phyloP scores from a whole-genome alignment of 2,888 invertebrate genomes.

The Dicranocentrus wangi region DNA sequence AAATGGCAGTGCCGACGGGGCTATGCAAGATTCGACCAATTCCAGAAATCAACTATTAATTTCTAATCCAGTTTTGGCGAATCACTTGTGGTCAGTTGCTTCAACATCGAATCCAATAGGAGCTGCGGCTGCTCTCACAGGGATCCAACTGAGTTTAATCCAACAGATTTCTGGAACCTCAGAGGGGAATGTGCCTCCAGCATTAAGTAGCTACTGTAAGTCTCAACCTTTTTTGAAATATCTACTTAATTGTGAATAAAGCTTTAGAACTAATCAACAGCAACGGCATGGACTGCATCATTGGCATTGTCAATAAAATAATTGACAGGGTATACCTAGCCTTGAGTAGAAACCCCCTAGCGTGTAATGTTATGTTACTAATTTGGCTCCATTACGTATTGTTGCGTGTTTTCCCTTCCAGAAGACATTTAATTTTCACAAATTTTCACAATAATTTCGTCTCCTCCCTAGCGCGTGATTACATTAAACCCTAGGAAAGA shows the following conservation, averaged over 20 bases:
- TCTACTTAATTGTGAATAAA: no score
- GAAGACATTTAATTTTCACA: no score
- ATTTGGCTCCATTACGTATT: no score
- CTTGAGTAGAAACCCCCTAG: no score
- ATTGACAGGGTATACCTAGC: no score
- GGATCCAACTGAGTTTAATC: conserved; percentile 70
- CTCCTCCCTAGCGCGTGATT: conserved; percentile 24
- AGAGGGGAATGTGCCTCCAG: conserved; percentile 59
- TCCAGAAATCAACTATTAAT: background rate
- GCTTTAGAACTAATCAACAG: no score
- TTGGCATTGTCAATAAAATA: no score
- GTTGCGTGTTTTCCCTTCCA: no score
- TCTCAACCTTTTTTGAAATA: no score
- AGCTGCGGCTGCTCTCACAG: conserved; percentile 40
- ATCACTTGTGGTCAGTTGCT: conserved; percentile 35
- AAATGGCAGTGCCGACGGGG: background rate
- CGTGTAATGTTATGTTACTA: no score
- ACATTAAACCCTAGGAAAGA: conserved; percentile 41
- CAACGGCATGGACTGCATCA: no score
- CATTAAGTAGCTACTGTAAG: conserved; percentile 70
- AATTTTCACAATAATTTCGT: conserved; percentile 4
- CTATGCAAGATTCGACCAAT: conserved; percentile 16
- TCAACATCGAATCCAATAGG: conserved; percentile 16
- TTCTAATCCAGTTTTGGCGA: conserved; percentile 37
- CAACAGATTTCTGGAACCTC: conserved; percentile 62